Evolutionary conservation across 1,140 invertebrate species (phyloP).

Genomic region (Hycleus cichorii): DNA sequence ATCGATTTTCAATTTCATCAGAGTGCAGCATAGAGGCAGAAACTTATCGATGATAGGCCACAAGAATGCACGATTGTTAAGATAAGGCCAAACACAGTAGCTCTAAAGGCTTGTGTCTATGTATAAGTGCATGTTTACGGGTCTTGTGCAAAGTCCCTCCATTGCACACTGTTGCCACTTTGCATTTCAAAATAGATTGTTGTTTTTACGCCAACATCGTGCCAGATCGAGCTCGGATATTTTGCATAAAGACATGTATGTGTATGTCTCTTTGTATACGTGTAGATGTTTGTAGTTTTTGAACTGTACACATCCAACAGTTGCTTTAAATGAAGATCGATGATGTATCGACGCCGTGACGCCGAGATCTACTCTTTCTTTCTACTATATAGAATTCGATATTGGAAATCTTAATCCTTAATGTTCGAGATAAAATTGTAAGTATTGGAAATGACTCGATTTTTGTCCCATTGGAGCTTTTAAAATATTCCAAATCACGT

Average conservation of each 20-base stretch:
- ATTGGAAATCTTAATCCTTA: no score
- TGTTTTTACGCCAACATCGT: slow-evolving; percentile 36
- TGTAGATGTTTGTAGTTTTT: slow-evolving; percentile 22
- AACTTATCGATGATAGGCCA: slow-evolving; percentile 21
- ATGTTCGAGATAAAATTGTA: no score
- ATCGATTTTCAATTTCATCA: slow-evolving; percentile 25
- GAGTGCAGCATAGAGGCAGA: slow-evolving; percentile 12
- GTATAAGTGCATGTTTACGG: slow-evolving; percentile 27
- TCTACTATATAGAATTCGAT: no score
- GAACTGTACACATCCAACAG: slow-evolving; percentile 22
- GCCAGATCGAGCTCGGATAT: slow-evolving; percentile 35
- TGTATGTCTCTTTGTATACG: slow-evolving; percentile 6
- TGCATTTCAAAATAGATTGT: slow-evolving; percentile 34
- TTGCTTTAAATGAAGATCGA: slow-evolving; percentile 32
- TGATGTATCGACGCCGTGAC: slow-evolving; percentile 21
- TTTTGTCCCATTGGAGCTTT: no score
- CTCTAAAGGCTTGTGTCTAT: slow-evolving; percentile 14
- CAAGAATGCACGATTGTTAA: slow-evolving; percentile 32
- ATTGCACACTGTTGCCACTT: slow-evolving; percentile 28
- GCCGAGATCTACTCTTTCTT: no score
- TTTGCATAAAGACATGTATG: slow-evolving; percentile 37
- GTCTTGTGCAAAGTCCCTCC: slow-evolving; percentile 23
- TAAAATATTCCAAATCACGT: no score
- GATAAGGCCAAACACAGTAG: slow-evolving; percentile 30
- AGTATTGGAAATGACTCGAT: no score